Conservation (phyloP, 2,113 vertebrate genomes). For the Saguinus imperator region DNA sequence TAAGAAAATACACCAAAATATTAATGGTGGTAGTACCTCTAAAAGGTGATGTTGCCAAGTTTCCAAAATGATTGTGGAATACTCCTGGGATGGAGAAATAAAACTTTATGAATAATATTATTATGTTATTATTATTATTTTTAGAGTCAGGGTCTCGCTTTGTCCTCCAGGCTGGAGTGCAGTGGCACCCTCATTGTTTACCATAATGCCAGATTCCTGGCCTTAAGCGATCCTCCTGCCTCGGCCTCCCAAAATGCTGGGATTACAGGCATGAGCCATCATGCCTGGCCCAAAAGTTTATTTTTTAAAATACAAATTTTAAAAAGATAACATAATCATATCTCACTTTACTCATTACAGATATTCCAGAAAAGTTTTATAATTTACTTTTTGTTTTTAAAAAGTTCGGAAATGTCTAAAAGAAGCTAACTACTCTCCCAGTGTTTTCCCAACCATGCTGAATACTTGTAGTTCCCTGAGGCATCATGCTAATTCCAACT, state of each 20-base stretch:
- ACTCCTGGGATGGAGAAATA: neutral
- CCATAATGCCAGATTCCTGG: no score
- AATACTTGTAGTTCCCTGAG: neutral
- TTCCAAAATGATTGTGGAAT: neutral
- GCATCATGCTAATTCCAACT: neutral
- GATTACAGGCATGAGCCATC: no score
- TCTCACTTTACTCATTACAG: neutral
- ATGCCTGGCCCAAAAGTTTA: neutral
- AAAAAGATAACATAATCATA: neutral
- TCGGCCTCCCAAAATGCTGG: no score
- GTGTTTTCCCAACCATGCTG: neutral
- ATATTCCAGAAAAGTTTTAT: neutral
- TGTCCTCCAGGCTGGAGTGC: no score
- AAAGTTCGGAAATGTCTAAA: neutral
- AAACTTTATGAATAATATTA: neutral
- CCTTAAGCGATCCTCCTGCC: no score
- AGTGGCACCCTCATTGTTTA: no score
- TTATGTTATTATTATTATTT: no score
- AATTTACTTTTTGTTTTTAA: neutral
- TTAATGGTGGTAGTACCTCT: neutral
- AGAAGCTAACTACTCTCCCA: neutral
- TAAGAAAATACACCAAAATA: slow-evolving; percentile 11
- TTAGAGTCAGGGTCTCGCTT: no score
- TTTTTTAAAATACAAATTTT: slow-evolving; percentile 19
- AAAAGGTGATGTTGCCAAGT: neutral